phyloP scores from a whole-genome alignment of 2,888 invertebrate species.

The Drosophila parthenogenetica region DNA sequence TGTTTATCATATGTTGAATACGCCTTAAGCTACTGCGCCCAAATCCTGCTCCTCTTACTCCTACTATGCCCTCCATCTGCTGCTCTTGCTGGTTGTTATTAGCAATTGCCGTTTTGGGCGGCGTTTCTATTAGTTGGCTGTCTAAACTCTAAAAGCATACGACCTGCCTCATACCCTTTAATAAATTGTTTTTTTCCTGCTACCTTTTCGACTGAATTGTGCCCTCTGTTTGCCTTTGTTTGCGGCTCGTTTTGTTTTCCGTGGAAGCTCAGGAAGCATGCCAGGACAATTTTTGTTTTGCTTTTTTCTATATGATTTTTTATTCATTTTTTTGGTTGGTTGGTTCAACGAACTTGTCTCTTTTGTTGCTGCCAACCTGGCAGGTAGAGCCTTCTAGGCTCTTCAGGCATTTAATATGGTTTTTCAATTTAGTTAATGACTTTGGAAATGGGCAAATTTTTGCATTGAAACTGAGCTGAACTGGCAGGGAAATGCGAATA shows the following conservation, averaged over 20 bases:
- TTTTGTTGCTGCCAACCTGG: conserved; percentile 30
- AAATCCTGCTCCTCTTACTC: neutral
- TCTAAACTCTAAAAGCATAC: conserved; percentile 42
- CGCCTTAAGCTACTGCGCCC: neutral
- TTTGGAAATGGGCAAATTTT: conserved; percentile 31
- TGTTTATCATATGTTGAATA: conserved; percentile 11
- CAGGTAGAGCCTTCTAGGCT: neutral
- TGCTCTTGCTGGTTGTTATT: conserved; percentile 61
- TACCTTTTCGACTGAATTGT: neutral
- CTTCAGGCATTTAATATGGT: conserved; percentile 53
- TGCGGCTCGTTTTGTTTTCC: conserved; percentile 25
- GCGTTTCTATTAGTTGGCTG: conserved; percentile 39
- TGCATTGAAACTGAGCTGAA: conserved; percentile 20
- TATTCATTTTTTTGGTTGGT: conserved; percentile 35
- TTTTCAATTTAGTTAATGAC: conserved; percentile 77
- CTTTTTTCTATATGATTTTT: conserved; percentile 11
- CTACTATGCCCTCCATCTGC: neutral
- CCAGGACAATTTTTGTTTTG: conserved; percentile 46
- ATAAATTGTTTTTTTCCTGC: neutral
- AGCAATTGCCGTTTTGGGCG: conserved; percentile 60
- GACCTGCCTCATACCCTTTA: conserved; percentile 1
- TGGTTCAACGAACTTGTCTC: conserved; percentile 68
- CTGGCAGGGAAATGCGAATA: neutral
- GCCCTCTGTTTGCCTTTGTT: conserved; percentile 29
- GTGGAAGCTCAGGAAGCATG: conserved; percentile 43